Base-by-base conservation (phyloP, 2,113 vertebrate species). In the Xyrauchen texanus region DNA sequence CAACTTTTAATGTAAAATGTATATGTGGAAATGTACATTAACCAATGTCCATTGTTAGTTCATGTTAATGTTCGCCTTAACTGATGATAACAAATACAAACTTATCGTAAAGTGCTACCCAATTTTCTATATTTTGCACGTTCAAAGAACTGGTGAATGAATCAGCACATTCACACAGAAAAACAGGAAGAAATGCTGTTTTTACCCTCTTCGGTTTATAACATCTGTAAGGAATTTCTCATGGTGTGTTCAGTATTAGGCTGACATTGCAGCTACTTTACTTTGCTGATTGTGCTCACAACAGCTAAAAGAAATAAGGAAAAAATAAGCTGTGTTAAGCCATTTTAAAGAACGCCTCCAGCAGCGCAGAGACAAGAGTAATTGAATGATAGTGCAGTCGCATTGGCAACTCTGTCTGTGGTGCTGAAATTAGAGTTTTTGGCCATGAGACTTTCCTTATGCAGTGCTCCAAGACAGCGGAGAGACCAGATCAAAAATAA, bases 341-440 rank as follows among this genome's bases (percentile, higher is more conserved):
- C 58, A 75, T 75, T 75, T 75, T 75, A 21, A 63, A 75, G 72
- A 75, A 52, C 57, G 72, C 72, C 72, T 75, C 72, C 57, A 63
- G 72, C 60, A 60, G 69, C 69, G 7, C 60, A 63, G 60, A 75
- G 55, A 61, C 72, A 63, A 16, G 21, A 75, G 60, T 75, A 75
- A 75, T 62, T 75, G 72, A 63, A 75, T 63, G 60, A 75, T 62
- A 63, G 58, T 34, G 55, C n/a, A 8, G 8, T 44, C 12, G 10
- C 13, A 46, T 34, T n/a, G 70, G 7, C 10, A 57, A 34, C 21
- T 34, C 81, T 82, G 76, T 86, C 83, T 69, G 3, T 84, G 72
- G 81, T 87, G 62, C 84, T 85, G 85, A 84, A 90, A 82, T 42
- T 46, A 21, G 77, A 62, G 72, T 34, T 51, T 62, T 62, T 63